Evolutionary conservation across 2,113 vertebrate species (phyloP).

Genomic region (Sinocyclocheilus anshuiensis): DNA sequence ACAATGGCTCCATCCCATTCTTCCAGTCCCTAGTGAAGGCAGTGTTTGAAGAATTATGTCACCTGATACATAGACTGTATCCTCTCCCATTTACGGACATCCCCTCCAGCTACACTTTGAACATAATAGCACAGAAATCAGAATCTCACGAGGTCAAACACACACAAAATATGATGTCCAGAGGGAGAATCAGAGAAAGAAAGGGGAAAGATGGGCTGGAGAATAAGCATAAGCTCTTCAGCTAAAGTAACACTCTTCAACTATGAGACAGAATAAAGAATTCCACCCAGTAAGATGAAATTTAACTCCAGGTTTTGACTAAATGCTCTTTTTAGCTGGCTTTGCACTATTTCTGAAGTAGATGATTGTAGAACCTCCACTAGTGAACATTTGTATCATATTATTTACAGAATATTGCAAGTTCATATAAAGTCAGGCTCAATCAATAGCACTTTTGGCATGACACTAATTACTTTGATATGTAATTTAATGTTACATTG

Average conservation of each 20-base stretch:
- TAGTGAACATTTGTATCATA: background rate
- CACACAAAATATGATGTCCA: conserved; percentile 6
- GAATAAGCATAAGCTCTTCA: background rate
- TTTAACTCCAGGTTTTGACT: conserved; percentile 11
- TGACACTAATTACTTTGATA: too few species aligned
- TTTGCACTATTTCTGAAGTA: background rate
- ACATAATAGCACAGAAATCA: conserved; percentile 55
- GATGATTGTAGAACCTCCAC: background rate
- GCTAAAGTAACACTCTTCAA: background rate
- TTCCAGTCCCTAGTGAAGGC: conserved; percentile 51
- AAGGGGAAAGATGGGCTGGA: background rate
- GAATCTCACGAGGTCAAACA: conserved; percentile 41
- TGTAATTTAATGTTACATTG: too few species aligned
- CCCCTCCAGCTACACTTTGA: conserved; percentile 58
- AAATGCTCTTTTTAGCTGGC: background rate
- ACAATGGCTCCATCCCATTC: conserved; percentile 54
- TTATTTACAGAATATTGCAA: background rate
- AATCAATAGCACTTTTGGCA: too few species aligned
- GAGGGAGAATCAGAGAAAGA: conserved; percentile 14
- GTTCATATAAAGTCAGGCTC: background rate
- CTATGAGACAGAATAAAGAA: background rate
- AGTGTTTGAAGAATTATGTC: conserved; percentile 61
- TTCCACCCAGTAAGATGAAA: background rate
- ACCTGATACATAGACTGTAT: conserved; percentile 56
- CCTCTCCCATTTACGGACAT: conserved; percentile 47